Evolutionary conservation across 2,113 vertebrate species (phyloP).

Genomic region (Sinocyclocheilus grahami): DNA sequence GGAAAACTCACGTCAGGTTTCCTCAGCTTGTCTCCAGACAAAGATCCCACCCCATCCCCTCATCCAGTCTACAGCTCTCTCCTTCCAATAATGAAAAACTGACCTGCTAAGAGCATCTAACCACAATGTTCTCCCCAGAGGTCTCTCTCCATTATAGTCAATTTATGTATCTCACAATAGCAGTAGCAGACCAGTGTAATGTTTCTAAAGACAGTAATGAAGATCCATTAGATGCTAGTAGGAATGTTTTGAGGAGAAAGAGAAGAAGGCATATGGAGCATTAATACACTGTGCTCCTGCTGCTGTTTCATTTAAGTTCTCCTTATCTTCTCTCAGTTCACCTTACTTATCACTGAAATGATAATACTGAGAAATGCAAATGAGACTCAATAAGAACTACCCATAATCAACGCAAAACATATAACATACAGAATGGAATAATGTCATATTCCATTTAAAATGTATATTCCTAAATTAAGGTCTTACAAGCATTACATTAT

Average conservation of each 20-base stretch:
- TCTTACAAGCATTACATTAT: not conserved
- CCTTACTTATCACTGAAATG: not conserved
- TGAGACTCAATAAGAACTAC: not conserved
- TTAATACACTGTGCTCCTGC: not conserved
- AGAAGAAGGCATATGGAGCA: not conserved
- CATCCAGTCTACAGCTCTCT: slow-evolving; percentile 20
- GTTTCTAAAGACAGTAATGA: slow-evolving; percentile 55
- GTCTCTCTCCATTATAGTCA: slow-evolving; percentile 32
- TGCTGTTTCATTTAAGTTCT: not conserved
- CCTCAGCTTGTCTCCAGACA: slow-evolving; percentile 35
- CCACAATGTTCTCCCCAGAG: slow-evolving; percentile 43
- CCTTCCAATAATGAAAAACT: slow-evolving; percentile 46
- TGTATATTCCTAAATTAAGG: not conserved
- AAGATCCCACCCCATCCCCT: not conserved
- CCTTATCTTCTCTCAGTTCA: not conserved
- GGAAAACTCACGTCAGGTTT: slow-evolving; percentile 55
- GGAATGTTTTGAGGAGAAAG: slow-evolving; percentile 5
- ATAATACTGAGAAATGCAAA: not conserved
- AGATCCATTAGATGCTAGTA: slow-evolving; percentile 49
- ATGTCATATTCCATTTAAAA: not conserved
- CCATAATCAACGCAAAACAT: not conserved
- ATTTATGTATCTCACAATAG: slow-evolving; percentile 50
- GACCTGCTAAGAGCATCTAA: slow-evolving; percentile 44
- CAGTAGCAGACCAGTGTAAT: slow-evolving; percentile 49
- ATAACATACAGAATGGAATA: not conserved